These are phyloP conservation scores for Drosophila affinis DNA, from an alignment of 2,888 invertebrate species.

Conservation along the genomic window DNA sequence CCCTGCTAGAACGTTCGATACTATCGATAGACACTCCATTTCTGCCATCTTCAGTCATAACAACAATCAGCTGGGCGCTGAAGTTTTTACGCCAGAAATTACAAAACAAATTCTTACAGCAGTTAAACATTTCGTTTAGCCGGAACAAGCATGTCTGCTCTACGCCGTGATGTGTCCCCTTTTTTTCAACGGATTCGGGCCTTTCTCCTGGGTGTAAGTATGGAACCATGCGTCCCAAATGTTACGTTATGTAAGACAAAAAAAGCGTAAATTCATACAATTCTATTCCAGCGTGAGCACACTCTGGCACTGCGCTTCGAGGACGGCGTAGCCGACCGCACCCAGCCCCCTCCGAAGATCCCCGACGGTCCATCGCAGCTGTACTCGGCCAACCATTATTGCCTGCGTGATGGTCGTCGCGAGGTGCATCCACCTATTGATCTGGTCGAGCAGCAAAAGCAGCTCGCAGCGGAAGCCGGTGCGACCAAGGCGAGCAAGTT, in stretches of 20 bases:
- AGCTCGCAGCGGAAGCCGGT: conserved; percentile 71
- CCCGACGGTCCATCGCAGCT: conserved; percentile 93
- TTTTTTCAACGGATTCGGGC: conserved; percentile 86
- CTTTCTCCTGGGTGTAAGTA: conserved; percentile 88
- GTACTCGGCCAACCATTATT: conserved; percentile 93
- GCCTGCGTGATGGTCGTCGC: conserved; percentile 91
- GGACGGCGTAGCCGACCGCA: conserved; percentile 88
- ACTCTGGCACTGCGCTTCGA: conserved; percentile 88
- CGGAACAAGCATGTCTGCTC: conserved; percentile 78
- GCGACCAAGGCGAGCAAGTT: conserved; percentile 79
- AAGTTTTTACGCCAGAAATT: neutral
- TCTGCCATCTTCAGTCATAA: conserved; percentile 7
- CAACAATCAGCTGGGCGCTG: conserved; percentile 27
- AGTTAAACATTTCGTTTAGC: neutral
- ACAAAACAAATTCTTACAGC: neutral
- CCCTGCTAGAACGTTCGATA: neutral
- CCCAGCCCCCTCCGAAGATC: conserved; percentile 91
- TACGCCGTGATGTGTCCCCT: conserved; percentile 87
- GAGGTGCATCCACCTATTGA: conserved; percentile 86
- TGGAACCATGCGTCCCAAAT: neutral
- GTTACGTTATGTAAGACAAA: conserved; percentile 72
- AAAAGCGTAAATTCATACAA: neutral
- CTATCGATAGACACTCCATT: neutral
- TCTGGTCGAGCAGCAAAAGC: conserved; percentile 65
- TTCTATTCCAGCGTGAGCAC: conserved; percentile 85